Conservation (phyloP, 1,140 invertebrate genomes). For the Papilio machaon region DNA sequence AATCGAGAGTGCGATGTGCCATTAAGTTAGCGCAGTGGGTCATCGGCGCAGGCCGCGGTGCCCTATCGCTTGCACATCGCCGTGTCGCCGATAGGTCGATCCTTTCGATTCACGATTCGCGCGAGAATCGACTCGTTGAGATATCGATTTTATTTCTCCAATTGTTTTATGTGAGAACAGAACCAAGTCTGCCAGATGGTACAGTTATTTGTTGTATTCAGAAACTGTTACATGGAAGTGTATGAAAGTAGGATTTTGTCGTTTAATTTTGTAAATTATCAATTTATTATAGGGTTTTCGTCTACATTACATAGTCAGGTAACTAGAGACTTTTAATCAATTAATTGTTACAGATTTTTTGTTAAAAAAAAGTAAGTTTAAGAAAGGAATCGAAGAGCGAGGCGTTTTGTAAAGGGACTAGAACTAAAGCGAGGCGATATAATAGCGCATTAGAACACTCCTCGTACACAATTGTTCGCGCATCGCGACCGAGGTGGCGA, state of each 20-base stretch:
- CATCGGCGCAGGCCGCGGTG: slow-evolving; percentile 53
- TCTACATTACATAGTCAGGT: too few relatives aligned
- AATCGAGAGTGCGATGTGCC: slow-evolving; percentile 68
- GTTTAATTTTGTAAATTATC: background rate
- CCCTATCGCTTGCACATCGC: slow-evolving; percentile 47
- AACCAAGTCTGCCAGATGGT: background rate
- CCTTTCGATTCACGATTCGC: slow-evolving; percentile 50
- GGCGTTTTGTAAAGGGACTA: slow-evolving; percentile 1
- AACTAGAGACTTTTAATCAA: too few relatives aligned
- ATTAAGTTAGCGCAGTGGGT: slow-evolving; percentile 75
- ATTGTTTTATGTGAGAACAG: slow-evolving; percentile 24
- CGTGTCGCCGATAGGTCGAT: slow-evolving; percentile 51
- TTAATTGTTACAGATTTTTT: background rate
- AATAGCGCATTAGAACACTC: slow-evolving; percentile 52
- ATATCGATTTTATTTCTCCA: slow-evolving; percentile 30
- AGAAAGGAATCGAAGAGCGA: background rate
- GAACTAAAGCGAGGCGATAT: slow-evolving; percentile 34
- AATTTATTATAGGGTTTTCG: too few relatives aligned
- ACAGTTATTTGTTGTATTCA: background rate
- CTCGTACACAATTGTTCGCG: slow-evolving; percentile 65
- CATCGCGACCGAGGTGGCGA: slow-evolving; percentile 59
- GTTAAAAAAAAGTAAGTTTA: background rate
- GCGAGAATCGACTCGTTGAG: slow-evolving; percentile 41
- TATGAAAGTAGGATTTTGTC: background rate
- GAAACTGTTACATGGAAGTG: background rate